Conservation (phyloP, 2,797 vertebrate genomes). For the Erpetoichthys calabaricus region DNA sequence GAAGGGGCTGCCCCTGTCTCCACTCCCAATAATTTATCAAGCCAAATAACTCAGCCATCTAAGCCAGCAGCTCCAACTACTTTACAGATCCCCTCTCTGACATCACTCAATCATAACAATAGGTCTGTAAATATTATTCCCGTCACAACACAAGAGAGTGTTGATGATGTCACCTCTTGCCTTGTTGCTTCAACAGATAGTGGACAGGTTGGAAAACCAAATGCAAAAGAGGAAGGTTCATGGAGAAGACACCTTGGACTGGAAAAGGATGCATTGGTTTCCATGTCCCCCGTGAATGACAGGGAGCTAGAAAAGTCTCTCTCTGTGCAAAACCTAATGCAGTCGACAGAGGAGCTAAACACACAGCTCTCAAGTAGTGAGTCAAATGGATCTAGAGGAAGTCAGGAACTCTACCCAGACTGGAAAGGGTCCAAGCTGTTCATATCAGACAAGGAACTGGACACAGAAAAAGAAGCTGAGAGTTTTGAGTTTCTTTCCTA, state of each 20-base stretch:
- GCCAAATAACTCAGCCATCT: constrained; percentile 47
- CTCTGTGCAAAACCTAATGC: constrained; percentile 84
- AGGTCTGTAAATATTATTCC: constrained; percentile 51
- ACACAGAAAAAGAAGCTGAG: constrained; percentile 49
- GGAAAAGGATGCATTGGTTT: constrained; percentile 67
- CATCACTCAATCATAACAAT: constrained; percentile 39
- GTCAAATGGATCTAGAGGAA: constrained; percentile 56
- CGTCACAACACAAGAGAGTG: constrained; percentile 43
- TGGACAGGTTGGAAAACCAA: constrained; percentile 42
- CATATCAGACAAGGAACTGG: constrained; percentile 81
- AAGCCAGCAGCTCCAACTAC: constrained; percentile 59
- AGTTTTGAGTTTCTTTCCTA: constrained; percentile 60
- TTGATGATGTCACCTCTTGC: constrained; percentile 50
- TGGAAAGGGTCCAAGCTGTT: constrained; percentile 89
- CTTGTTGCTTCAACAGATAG: constrained; percentile 54
- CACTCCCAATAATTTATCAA: constrained; percentile 52
- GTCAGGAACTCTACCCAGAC: constrained; percentile 58
- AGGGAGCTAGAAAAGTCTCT: constrained; percentile 71
- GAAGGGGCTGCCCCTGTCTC: constrained; percentile 46
- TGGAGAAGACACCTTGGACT: constrained; percentile 82
- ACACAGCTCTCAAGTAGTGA: constrained; percentile 53
- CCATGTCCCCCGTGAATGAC: constrained; percentile 43
- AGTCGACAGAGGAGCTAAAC: constrained; percentile 57
- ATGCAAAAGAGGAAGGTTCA: constrained; percentile 57
- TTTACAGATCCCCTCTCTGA: constrained; percentile 57